A percentile compares a stretch with the other conserved stretches of the same genome.
These are phyloP conservation scores for Myrmecobius fasciatus DNA, from an alignment of 2,113 vertebrate species.

Conservation along the genomic window DNA sequence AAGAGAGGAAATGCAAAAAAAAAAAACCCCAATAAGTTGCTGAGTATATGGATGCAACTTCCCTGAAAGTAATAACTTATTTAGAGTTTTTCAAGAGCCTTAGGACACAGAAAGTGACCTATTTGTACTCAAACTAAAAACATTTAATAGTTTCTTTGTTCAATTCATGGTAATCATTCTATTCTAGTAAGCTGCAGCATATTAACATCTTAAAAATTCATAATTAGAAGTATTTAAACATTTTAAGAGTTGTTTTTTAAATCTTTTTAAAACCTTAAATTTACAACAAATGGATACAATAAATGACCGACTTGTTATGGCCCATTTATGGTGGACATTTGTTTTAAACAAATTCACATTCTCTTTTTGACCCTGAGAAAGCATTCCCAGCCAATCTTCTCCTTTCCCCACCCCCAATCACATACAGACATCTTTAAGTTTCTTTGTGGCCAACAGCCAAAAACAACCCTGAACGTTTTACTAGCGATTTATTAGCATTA, in stretches of 20 bases:
- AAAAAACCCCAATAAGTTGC: slow-evolving; percentile 7
- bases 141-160: slow-evolving; percentile 22
- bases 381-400: background rate
- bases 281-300: background rate
- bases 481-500: background rate
- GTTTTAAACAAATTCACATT: slow-evolving; percentile 22
- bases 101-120: slow-evolving; percentile 46
- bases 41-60: slow-evolving; percentile 33
- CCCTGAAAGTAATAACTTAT: slow-evolving; percentile 54
- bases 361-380: background rate
- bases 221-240: slow-evolving; percentile 32
- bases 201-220: slow-evolving; percentile 7
- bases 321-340: slow-evolving; percentile 5
- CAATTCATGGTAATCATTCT: slow-evolving; percentile 34
- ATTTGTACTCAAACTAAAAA: slow-evolving; percentile 26
- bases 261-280: slow-evolving; percentile 40
- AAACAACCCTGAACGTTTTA: background rate
- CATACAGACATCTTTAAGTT: background rate
- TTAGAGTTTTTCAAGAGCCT: slow-evolving; percentile 30
- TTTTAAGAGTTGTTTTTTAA: slow-evolving; percentile 6
- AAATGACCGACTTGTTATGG: background rate
- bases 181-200: background rate
- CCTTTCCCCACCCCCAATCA: background rate
- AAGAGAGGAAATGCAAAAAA: slow-evolving; percentile 45
- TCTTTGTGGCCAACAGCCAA: background rate